A percentile compares a stretch with the other conserved stretches of the same genome.
phyloP scores from a whole-genome alignment of 2,797 vertebrate species.

The Mionectes olivaceus region DNA sequence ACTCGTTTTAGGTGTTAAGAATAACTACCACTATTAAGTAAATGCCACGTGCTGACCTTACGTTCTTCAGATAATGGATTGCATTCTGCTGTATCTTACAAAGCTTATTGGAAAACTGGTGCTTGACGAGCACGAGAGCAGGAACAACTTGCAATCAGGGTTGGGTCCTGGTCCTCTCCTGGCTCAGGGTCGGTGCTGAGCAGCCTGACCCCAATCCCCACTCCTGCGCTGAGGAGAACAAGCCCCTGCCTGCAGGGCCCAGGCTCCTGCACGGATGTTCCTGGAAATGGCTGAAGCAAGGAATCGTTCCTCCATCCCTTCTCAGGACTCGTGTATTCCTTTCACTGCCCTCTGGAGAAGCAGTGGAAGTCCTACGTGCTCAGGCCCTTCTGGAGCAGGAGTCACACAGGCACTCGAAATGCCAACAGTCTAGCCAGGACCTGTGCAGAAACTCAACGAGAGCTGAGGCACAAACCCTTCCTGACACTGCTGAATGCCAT shows the following conservation, averaged over 20 bases:
- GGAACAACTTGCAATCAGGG: fast-evolving
- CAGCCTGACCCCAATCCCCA: neutral
- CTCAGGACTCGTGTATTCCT: neutral
- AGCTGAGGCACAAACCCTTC: neutral
- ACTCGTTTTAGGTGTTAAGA: neutral
- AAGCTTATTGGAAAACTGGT: neutral
- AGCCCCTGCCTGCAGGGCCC: fast-evolving
- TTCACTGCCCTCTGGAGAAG: neutral
- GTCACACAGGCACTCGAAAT: neutral
- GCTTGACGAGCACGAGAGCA: neutral
- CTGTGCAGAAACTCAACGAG: fast-evolving
- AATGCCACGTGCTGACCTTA: neutral
- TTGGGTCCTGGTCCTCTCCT: neutral
- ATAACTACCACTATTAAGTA: neutral
- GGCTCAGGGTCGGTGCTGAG: neutral
- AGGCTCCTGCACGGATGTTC: neutral
- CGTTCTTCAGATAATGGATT: neutral
- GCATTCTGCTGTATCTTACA: neutral
- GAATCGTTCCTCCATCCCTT: neutral
- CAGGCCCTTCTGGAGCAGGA: neutral
- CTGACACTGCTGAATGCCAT: neutral
- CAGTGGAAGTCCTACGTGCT: neutral
- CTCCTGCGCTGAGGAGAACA: neutral
- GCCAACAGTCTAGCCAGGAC: neutral
- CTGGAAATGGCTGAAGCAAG: neutral